Base-by-base conservation (phyloP, 2,113 vertebrate species). In the Agapornis roseicollis region DNA sequence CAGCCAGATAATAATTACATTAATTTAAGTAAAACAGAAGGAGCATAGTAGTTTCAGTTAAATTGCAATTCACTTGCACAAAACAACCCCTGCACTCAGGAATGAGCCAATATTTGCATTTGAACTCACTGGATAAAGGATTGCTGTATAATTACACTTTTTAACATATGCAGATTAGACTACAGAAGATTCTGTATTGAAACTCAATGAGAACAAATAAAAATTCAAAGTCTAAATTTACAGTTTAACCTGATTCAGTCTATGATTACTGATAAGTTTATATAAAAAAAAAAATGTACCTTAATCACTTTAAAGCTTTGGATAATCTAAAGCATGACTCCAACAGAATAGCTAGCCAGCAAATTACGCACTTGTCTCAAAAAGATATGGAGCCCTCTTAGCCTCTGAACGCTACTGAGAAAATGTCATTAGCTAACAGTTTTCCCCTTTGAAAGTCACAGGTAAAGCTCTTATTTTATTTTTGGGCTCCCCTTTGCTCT, bases 81-180 rank as follows among this genome's bases (percentile, higher is more conserved):
- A 95, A 93, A 76, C 79, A 85, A 92, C 96, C 60, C 90, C 74
- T 82, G 49, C 73, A 79, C 28, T 94, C 84, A 94, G 66, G 41
- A 88, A 96, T 96, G 82, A 97, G 42, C 46, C 63, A 95, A 82
- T 97, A 97, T 98, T 97, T 98, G 95, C 97, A 98, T 97, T 98
- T 98, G 96, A 98, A 98, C 97, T 97, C 82, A 35, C 77, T 72
- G 80, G 58, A 94, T 97, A 97, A 97, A 97, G 37, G 46, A 95
- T 92, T 19, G 9, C 82, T 93, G 89, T 88, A 90, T 97, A 98
- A 98, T 98, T 94, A 87, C 79, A 89, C 91, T 94, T 35, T 88
- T 94, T 96, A 98, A 98, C 88, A 86, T 88, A 97, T 97, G 97
- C 90, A 97, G 96, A 97, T 97, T 96, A 97, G 94, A 95, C 90